These are phyloP conservation scores for Cheilosia impressa DNA, from an alignment of 2,888 invertebrate species.

Conservation along the genomic window DNA sequence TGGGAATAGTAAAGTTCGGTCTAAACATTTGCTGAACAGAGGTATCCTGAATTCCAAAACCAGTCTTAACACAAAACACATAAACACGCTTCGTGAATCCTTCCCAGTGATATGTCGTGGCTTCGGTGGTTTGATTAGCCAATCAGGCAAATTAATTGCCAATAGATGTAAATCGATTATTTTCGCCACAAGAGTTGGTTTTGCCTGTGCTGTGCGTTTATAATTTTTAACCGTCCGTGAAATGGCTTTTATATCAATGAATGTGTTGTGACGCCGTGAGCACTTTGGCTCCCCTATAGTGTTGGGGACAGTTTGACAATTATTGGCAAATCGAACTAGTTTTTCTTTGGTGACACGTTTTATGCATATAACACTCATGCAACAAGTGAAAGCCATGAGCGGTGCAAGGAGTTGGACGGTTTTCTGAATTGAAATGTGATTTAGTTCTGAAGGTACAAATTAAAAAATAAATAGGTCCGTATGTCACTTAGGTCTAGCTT, in stretches of 20 bases:
- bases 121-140: conserved; percentile 29
- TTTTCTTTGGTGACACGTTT: neutral
- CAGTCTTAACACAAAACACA: too few species aligned
- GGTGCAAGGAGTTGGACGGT: too few species aligned
- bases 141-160: conserved; percentile 40
- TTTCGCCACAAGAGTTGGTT: conserved; percentile 5
- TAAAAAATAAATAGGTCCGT: too few species aligned
- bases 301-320: conserved; percentile 5
- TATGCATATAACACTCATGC: neutral
- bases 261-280: neutral
- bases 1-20: too few species aligned
- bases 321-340: conserved; percentile 2
- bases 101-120: neutral
- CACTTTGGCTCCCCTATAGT: neutral
- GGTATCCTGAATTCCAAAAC: too few species aligned
- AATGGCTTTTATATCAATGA: neutral
- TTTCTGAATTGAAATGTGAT: too few species aligned
- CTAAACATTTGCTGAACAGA: too few species aligned
- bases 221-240: neutral
- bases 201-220: neutral
- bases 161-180: conserved; percentile 27
- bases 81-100: too few species aligned
- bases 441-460: too few species aligned
- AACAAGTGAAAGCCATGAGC: neutral
- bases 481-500: too few species aligned